Percentiles rank a stretch among this genome's conserved stretches.
These are phyloP conservation scores for rat (Rattus norvegicus) DNA, from an alignment of 2,113 vertebrate genomes.

Conservation along the genomic window GRCr8 NC_086019.1:36647501-36648000, in stretches of 20 bases:
- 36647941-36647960: not conserved
- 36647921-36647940: too few species aligned
- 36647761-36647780: not conserved
- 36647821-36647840: not conserved
- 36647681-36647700: not conserved
- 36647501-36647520: not conserved
- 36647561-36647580: too few species aligned
- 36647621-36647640: not conserved
- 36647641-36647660: not conserved
- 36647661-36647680: not conserved
- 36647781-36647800: not conserved
- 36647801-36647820: not conserved
- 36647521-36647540: too few species aligned
- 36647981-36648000: not conserved
- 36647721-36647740: not conserved
- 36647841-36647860: not conserved
- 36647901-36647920: too few species aligned
- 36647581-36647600: too few species aligned
- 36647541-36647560: too few species aligned
- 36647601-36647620: not conserved
- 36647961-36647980: not conserved
- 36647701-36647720: too few species aligned
- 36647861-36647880: not conserved
- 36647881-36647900: not conserved
- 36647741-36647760: not conserved